Evolutionary conservation across 2,888 invertebrate species (phyloP).

Genomic region (Thereva unica): DNA sequence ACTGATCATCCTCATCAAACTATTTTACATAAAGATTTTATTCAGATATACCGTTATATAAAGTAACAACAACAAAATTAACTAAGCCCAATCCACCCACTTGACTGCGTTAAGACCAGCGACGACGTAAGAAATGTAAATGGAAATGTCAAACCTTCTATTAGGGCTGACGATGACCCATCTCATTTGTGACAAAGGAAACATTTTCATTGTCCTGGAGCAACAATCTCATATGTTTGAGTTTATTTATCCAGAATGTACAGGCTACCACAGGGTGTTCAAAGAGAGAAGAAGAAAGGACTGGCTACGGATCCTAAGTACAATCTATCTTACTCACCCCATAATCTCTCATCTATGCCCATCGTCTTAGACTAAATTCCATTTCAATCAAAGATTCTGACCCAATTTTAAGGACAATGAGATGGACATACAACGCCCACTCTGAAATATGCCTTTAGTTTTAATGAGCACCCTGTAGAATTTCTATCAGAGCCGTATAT

Average conservation of each 20-base stretch:
- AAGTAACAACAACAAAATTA: too few relatives aligned
- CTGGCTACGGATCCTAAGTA: neutral
- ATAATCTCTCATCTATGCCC: neutral
- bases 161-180: conserved; percentile 39
- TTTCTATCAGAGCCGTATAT: conserved; percentile 30
- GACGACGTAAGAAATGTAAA: conserved; percentile 37
- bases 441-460: conserved; percentile 34
- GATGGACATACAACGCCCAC: conserved; percentile 31
- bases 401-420: conserved; percentile 31
- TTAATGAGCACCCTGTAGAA: conserved; percentile 35
- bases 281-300: neutral
- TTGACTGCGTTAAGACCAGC: conserved; percentile 35
- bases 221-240: conserved; percentile 37
- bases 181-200: conserved; percentile 43
- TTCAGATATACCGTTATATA: too few relatives aligned
- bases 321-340: conserved; percentile 3
- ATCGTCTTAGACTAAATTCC: conserved; percentile 27
- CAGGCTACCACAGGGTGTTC: conserved; percentile 17
- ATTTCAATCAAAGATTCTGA: conserved; percentile 36
- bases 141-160: conserved; percentile 38
- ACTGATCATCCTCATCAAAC: too few relatives aligned
- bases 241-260: conserved; percentile 33
- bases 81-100: conserved; percentile 25
- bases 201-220: conserved; percentile 41
- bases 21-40: too few relatives aligned